phyloP scores from a whole-genome alignment of 1,140 invertebrate genomes.

The Eufriesea mexicana region DNA sequence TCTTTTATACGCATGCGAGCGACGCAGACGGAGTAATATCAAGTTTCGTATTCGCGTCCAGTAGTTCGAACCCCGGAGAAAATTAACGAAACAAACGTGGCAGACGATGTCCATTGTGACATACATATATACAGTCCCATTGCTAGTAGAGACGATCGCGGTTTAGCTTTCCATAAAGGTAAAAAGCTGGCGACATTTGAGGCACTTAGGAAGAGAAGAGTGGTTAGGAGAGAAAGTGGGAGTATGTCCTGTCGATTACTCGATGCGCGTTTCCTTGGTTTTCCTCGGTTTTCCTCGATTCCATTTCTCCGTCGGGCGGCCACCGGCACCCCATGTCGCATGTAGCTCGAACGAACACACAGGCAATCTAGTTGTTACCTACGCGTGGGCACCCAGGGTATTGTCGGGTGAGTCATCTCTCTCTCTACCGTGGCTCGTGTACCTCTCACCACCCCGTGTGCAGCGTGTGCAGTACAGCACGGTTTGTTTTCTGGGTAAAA shows the following conservation, averaged over 20 bases:
- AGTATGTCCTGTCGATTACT: not conserved
- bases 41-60: too few relatives aligned
- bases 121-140: too few relatives aligned
- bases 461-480: constrained; percentile 52
- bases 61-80: too few relatives aligned
- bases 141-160: too few relatives aligned
- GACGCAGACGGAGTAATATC: too few relatives aligned
- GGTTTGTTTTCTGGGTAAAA: constrained; percentile 70
- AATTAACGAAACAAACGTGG: too few relatives aligned
- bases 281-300: constrained; percentile 20
- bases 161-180: too few relatives aligned
- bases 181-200: not conserved
- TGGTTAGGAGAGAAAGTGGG: not conserved
- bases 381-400: constrained; percentile 54
- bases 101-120: too few relatives aligned
- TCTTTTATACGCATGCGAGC: too few relatives aligned
- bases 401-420: constrained; percentile 66
- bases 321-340: not conserved
- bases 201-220: not conserved
- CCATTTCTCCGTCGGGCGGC: not conserved
- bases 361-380: constrained; percentile 45
- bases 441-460: constrained; percentile 46
- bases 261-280: constrained; percentile 3
- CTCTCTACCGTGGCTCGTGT: constrained; percentile 36
- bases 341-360: constrained; percentile 9